These are phyloP conservation scores for Leptopilina clavipes DNA, from an alignment of 1,140 invertebrate genomes.

Conservation along the genomic window DNA sequence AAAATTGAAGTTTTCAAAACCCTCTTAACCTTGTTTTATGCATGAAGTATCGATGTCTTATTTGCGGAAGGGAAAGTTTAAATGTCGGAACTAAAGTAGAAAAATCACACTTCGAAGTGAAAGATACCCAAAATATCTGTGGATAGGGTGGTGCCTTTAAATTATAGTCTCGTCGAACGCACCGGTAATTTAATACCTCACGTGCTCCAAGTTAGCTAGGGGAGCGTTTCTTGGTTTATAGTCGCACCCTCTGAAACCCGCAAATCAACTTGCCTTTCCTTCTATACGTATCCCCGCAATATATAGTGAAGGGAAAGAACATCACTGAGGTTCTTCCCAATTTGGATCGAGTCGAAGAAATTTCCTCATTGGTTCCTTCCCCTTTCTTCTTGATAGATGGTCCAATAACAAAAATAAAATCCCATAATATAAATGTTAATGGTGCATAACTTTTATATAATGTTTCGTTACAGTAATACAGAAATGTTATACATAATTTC, in stretches of 20 bases:
- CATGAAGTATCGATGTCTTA: conserved; percentile 15
- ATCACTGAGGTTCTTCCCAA: conserved; percentile 9
- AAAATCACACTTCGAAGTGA: conserved; percentile 13
- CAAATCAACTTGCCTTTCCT: conserved; percentile 32
- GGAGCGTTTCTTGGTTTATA: conserved; percentile 30
- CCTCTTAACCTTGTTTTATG: conserved; percentile 1
- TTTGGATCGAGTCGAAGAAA: conserved; percentile 22
- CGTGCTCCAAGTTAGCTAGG: conserved; percentile 19
- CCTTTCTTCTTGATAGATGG: background rate
- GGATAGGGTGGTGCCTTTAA: conserved; percentile 21
- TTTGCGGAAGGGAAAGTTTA: conserved; percentile 1
- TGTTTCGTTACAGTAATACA: background rate
- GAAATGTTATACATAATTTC: background rate
- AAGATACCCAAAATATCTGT: conserved; percentile 28
- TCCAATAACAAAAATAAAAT: conserved; percentile 10
- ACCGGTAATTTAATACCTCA: conserved; percentile 34
- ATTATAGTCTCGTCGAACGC: conserved; percentile 27
- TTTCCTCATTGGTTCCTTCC: conserved; percentile 6
- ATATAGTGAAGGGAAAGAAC: background rate
- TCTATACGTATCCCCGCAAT: background rate
- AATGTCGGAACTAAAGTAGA: background rate
- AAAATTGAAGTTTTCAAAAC: background rate
- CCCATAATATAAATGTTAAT: conserved; percentile 1
- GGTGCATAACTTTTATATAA: background rate
- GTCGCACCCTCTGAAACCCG: conserved; percentile 26